Percentiles rank a stretch among this genome's conserved stretches.
phyloP scores from a whole-genome alignment of 2,888 invertebrate species.

The Cancer borealis region DNA sequence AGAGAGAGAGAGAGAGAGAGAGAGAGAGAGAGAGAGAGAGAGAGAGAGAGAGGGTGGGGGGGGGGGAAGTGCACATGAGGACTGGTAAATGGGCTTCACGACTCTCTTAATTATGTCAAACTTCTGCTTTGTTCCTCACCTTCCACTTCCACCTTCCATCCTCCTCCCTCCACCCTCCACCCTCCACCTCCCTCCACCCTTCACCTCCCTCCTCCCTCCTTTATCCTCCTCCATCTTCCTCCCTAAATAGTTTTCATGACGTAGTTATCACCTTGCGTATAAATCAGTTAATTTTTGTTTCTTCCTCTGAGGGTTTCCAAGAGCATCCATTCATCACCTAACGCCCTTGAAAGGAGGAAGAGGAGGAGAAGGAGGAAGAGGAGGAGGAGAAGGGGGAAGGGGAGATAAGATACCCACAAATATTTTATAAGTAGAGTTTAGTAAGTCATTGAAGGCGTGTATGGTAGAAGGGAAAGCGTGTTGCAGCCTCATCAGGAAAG shows the following conservation, averaged over 20 bases:
- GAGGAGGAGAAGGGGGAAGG: neutral
- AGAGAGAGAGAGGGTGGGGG: neutral
- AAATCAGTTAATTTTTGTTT: neutral
- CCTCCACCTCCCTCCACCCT: too few species aligned
- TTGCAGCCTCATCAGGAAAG: neutral
- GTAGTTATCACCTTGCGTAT: neutral
- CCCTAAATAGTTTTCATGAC: neutral
- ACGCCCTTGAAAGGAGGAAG: neutral
- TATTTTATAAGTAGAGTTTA: neutral
- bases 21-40: slow-evolving; percentile 9
- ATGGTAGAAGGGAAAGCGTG: neutral
- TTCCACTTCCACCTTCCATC: too few species aligned
- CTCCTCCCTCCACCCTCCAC: too few species aligned
- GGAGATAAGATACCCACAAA: neutral
- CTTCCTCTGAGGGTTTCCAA: neutral
- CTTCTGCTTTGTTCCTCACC: neutral
- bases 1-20: slow-evolving; percentile 46
- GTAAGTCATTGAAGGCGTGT: neutral
- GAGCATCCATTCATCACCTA: neutral
- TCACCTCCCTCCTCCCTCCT: neutral
- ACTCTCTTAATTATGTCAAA: neutral
- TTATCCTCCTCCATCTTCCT: neutral
- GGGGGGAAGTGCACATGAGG: neutral
- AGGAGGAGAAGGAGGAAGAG: too few species aligned
- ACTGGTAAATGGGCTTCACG: neutral